Conservation (phyloP, 2,888 invertebrate genomes). For the Acanthosoma haemorrhoidale region DNA sequence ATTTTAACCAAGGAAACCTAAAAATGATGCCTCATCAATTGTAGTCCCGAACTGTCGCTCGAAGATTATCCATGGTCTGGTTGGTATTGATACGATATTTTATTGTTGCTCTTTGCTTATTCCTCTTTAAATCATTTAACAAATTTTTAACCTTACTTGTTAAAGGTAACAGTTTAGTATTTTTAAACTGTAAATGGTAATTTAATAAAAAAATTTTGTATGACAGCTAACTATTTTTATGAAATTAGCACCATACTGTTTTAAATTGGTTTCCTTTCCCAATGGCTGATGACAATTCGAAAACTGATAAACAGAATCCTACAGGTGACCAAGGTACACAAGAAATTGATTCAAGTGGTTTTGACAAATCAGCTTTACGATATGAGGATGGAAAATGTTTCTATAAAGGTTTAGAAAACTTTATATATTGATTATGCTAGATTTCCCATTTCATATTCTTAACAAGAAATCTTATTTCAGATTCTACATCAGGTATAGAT, state of each 20-base stretch:
- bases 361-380: slow-evolving; percentile 29
- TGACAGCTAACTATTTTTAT: too few species aligned
- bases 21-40: too few species aligned
- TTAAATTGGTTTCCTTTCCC: background rate
- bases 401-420: slow-evolving; percentile 18
- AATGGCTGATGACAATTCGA: background rate
- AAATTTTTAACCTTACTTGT: background rate
- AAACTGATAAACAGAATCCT: background rate
- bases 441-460: background rate
- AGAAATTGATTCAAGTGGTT: background rate
- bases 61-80: too few species aligned
- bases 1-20: too few species aligned
- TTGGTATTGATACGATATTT: too few species aligned
- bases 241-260: background rate
- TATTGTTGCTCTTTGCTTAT: background rate
- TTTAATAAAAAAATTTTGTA: too few species aligned
- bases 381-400: slow-evolving; percentile 36
- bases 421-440: background rate
- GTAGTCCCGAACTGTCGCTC: too few species aligned
- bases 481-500: slow-evolving; percentile 61
- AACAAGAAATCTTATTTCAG: slow-evolving; percentile 46
- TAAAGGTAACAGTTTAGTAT: background rate
- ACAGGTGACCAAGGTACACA: background rate
- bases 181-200: too few species aligned
- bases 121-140: background rate